These are phyloP conservation scores for Bombycilla garrulus DNA, from an alignment of 2,113 vertebrate genomes.

Conservation along the genomic window DNA sequence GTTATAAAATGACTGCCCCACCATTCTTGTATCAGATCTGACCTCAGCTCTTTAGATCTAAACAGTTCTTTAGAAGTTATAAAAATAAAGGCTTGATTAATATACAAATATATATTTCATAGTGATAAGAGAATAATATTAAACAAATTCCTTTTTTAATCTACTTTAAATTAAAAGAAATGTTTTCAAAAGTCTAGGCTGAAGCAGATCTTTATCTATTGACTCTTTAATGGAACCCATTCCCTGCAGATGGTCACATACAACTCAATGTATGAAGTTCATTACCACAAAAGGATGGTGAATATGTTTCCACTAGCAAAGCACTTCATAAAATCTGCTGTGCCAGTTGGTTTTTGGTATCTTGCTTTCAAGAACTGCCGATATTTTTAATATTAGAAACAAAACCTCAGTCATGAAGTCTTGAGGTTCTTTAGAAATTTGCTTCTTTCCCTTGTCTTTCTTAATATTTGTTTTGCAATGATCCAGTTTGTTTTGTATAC, in stretches of 20 bases:
- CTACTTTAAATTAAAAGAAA: constrained; percentile 66
- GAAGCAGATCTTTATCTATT: constrained; percentile 54
- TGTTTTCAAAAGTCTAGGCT: constrained; percentile 45
- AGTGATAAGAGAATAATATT: constrained; percentile 51
- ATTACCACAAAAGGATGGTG: constrained; percentile 45
- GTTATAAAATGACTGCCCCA: not conserved
- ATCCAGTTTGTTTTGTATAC: constrained; percentile 14
- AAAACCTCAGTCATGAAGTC: constrained; percentile 43
- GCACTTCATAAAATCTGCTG: constrained; percentile 45
- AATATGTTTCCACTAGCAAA: constrained; percentile 56
- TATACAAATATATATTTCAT: constrained; percentile 60
- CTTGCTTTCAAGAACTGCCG: constrained; percentile 45
- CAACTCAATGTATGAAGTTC: constrained; percentile 34
- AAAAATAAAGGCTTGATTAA: constrained; percentile 67
- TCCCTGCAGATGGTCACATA: constrained; percentile 39
- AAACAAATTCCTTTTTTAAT: constrained; percentile 56
- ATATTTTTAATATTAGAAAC: constrained; percentile 51
- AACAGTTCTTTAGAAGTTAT: constrained; percentile 44
- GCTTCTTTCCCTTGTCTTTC: constrained; percentile 36
- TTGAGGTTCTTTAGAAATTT: constrained; percentile 53
- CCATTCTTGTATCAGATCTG: constrained; percentile 41
- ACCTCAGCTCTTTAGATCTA: constrained; percentile 44
- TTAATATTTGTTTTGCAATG: constrained; percentile 41
- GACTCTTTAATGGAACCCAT: constrained; percentile 53
- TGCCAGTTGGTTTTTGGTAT: constrained; percentile 33